Percentiles rank a stretch among this genome's conserved stretches.
phyloP scores from a whole-genome alignment of 2,113 vertebrate species.

The Barnardius zonarius region DNA sequence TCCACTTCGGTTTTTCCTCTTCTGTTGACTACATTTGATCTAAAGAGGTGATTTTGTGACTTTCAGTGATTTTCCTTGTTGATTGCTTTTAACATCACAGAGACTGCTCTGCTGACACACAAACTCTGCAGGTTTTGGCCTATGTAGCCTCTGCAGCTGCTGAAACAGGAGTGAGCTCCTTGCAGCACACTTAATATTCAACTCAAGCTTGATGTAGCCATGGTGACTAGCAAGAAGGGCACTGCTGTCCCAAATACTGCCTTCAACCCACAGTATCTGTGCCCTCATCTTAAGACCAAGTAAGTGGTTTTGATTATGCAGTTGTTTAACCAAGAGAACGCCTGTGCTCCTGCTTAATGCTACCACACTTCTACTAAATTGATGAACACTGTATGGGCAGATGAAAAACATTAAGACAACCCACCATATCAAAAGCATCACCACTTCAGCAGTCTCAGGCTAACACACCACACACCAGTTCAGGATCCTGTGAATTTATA shows the following conservation, averaged over 20 bases:
- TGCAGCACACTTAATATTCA: conserved; percentile 38
- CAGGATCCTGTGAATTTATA: background rate
- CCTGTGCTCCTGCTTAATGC: background rate
- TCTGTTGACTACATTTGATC: background rate
- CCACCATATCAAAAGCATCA: background rate
- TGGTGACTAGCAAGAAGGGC: conserved; percentile 37
- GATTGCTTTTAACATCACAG: conserved; percentile 18
- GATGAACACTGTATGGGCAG: background rate
- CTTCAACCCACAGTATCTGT: background rate
- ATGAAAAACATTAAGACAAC: background rate
- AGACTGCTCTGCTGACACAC: background rate
- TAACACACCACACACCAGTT: background rate
- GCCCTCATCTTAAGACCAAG: background rate
- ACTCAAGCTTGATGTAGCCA: conserved; percentile 35
- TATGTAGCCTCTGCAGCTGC: background rate
- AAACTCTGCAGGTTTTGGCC: background rate
- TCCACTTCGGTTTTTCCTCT: background rate
- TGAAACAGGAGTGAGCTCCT: background rate
- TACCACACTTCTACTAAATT: background rate
- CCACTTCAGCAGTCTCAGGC: background rate
- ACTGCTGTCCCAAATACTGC: conserved; percentile 12
- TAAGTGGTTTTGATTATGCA: background rate
- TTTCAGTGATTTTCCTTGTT: background rate
- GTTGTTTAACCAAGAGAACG: background rate
- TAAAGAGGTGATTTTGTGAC: conserved; percentile 1